Percentiles rank a stretch among this genome's conserved stretches.
phyloP scores from a whole-genome alignment of 2,888 invertebrate genomes.

The Homarus gammarus region DNA sequence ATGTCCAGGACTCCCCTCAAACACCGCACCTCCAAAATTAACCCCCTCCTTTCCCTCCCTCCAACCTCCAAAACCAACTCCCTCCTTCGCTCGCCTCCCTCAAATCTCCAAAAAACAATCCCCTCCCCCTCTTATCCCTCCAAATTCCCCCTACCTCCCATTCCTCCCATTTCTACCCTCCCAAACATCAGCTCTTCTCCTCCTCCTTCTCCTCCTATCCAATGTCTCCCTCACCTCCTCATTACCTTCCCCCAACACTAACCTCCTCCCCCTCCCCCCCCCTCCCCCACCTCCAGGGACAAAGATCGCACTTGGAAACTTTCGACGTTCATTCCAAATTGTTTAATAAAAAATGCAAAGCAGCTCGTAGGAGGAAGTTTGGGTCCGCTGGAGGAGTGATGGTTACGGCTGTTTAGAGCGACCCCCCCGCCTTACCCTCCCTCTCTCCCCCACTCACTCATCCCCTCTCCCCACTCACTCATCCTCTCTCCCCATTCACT shows the following conservation, averaged over 20 bases:
- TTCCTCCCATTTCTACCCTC: too few species aligned
- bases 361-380: constrained; percentile 57
- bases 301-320: constrained; percentile 57
- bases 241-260: background rate
- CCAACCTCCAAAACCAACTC: too few species aligned
- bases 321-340: constrained; percentile 63
- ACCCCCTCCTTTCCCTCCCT: background rate
- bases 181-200: background rate
- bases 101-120: too few species aligned
- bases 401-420: background rate
- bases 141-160: background rate
- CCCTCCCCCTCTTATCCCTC: background rate
- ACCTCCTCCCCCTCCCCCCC: background rate
- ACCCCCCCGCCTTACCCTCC: background rate
- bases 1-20: too few species aligned
- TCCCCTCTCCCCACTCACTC: background rate
- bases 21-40: too few species aligned
- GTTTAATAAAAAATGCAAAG: constrained; percentile 75
- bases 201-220: background rate
- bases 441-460: background rate
- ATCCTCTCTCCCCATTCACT: background rate
- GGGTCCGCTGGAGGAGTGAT: constrained; percentile 1
- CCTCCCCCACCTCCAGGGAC: constrained; percentile 11
- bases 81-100: too few species aligned
- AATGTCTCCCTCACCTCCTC: background rate